A percentile compares a stretch with the other conserved stretches of the same genome.
Conservation (phyloP, 2,113 vertebrate species). For the Notarius lentiginosus region DNA sequence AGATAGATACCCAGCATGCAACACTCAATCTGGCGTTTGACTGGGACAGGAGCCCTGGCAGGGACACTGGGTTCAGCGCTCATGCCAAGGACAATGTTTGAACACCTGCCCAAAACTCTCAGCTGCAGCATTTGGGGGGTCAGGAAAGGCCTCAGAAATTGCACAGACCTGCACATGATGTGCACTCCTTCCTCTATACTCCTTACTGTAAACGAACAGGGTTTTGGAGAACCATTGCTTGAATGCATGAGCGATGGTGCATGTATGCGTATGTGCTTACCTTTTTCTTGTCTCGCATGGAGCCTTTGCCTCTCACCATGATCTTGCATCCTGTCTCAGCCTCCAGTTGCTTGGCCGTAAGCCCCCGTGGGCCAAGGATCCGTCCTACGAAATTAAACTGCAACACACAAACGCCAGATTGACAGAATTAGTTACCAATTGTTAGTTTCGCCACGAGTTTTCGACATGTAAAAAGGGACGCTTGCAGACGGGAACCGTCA, state of each 20-base stretch:
- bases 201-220: background rate
- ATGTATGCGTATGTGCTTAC: constrained; percentile 63
- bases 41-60: constrained; percentile 38
- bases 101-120: constrained; percentile 59
- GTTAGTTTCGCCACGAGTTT: background rate
- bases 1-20: constrained; percentile 46
- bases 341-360: constrained; percentile 89
- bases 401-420: constrained; percentile 41
- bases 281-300: constrained; percentile 93
- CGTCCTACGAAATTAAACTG: constrained; percentile 92
- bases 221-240: background rate
- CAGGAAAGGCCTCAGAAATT: constrained; percentile 7
- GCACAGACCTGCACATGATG: background rate
- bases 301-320: constrained; percentile 91
- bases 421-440: background rate
- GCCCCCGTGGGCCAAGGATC: constrained; percentile 87
- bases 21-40: constrained; percentile 20
- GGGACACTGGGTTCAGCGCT: constrained; percentile 29
- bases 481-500: too few species aligned
- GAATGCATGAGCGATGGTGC: background rate
- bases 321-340: constrained; percentile 92
- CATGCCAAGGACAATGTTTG: constrained; percentile 61
- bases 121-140: background rate
- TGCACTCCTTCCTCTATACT: background rate
- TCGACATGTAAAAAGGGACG: background rate